Conservation (phyloP, 2,888 invertebrate species). For the Lasiommata megera region DNA sequence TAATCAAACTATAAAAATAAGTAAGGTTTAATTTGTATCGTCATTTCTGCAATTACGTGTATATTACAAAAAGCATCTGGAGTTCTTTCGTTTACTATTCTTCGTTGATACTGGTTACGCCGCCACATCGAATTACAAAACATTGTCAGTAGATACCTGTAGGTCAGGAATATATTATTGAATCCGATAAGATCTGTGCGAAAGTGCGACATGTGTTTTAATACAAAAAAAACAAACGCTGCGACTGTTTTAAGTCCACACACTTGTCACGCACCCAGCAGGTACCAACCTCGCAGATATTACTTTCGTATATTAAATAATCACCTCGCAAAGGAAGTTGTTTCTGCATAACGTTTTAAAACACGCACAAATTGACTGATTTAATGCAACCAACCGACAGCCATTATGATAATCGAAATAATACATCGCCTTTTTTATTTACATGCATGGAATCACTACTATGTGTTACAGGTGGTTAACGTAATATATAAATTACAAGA, state of each 20-base stretch:
- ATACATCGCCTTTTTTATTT: not conserved
- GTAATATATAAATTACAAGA: no score
- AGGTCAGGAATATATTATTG: slow-evolving; percentile 29
- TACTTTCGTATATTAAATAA: slow-evolving; percentile 49
- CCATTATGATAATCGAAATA: slow-evolving; percentile 11
- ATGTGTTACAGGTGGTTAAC: no score
- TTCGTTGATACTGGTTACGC: no score
- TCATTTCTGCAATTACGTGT: no score
- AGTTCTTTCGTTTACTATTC: no score
- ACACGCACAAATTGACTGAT: slow-evolving; percentile 45
- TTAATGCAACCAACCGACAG: slow-evolving; percentile 20
- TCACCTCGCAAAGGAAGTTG: slow-evolving; percentile 65
- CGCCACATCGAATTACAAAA: slow-evolving; percentile 4
- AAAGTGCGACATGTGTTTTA: slow-evolving; percentile 42
- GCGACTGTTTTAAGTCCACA: slow-evolving; percentile 41
- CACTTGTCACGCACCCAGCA: slow-evolving; percentile 57
- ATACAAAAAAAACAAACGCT: slow-evolving; percentile 41
- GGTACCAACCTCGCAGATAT: slow-evolving; percentile 25
- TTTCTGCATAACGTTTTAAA: slow-evolving; percentile 54
- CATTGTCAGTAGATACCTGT: not conserved
- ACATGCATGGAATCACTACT: not conserved
- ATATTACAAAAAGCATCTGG: no score
- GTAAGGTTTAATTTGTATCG: no score
- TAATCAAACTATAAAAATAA: no score
- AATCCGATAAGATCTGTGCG: slow-evolving; percentile 55